Percentiles rank a stretch among this genome's conserved stretches.
These are phyloP conservation scores for Cettia cetti DNA, from an alignment of 2,113 vertebrate species.

Conservation along the genomic window DNA sequence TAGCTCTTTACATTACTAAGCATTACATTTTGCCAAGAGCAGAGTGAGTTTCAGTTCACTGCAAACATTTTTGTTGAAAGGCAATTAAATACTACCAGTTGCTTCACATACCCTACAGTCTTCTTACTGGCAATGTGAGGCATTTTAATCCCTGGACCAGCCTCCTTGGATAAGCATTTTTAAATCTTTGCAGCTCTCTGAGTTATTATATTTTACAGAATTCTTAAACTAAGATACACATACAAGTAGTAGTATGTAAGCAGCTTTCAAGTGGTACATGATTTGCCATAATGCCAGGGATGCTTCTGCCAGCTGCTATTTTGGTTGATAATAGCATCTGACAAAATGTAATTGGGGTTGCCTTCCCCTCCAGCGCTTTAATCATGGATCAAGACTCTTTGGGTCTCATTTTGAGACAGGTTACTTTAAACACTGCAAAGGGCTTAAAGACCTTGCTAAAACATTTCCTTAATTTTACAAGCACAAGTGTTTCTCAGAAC, in stretches of 20 bases:
- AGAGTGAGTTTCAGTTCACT: background rate
- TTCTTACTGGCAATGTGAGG: background rate
- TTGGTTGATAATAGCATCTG: background rate
- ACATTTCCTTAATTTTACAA: background rate
- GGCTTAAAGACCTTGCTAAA: background rate
- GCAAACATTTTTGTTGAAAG: background rate
- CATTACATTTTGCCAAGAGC: background rate
- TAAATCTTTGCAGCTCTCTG: background rate
- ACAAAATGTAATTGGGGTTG: background rate
- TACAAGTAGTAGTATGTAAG: background rate
- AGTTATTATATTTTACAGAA: background rate
- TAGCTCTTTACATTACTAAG: background rate
- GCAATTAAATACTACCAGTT: background rate
- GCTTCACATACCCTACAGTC: background rate
- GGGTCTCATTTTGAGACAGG: background rate
- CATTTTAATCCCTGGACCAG: conserved; percentile 10
- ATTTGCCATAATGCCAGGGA: background rate
- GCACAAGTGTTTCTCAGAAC: background rate
- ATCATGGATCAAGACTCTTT: background rate
- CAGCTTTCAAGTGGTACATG: background rate
- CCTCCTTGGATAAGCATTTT: background rate
- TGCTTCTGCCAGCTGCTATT: background rate
- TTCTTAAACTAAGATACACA: background rate
- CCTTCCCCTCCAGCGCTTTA: background rate
- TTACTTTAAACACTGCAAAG: background rate